A percentile compares a stretch with the other conserved stretches of the same genome.
phyloP scores from a whole-genome alignment of 2,888 invertebrate genomes.

The Theodoxus fluviatilis region DNA sequence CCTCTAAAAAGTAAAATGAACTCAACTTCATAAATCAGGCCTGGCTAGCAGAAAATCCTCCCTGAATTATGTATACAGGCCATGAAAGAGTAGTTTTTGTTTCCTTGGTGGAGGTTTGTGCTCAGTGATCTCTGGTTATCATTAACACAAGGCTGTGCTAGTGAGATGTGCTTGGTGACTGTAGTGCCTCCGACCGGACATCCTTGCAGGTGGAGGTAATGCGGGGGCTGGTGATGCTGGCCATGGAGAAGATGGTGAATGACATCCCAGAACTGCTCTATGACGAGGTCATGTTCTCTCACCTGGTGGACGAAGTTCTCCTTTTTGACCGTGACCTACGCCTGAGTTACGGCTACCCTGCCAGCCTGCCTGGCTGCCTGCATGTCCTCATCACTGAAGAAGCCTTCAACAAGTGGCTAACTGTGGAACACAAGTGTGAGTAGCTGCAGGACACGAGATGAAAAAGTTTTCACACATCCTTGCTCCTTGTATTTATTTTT shows the following conservation, averaged over 20 bases:
- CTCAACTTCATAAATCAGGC: too few relatives aligned
- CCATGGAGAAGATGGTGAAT: conserved; percentile 82
- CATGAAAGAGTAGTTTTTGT: too few relatives aligned
- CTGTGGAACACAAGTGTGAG: conserved; percentile 89
- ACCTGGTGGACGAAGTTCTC: conserved; percentile 88
- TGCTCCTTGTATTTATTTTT: background rate
- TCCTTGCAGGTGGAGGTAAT: conserved; percentile 80
- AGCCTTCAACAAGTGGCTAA: conserved; percentile 84
- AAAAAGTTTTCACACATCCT: background rate
- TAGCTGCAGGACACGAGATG: background rate
- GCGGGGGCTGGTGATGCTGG: conserved; percentile 81
- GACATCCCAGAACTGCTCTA: conserved; percentile 81
- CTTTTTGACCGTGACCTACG: conserved; percentile 87
- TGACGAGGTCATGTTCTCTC: conserved; percentile 86
- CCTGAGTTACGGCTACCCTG: conserved; percentile 73
- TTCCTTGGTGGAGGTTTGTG: too few relatives aligned
- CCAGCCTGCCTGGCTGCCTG: conserved; percentile 78
- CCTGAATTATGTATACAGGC: too few relatives aligned
- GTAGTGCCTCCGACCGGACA: background rate
- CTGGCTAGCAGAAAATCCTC: too few relatives aligned
- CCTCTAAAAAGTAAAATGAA: too few relatives aligned
- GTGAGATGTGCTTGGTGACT: background rate
- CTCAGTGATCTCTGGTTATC: too few relatives aligned
- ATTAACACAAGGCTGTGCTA: background rate
- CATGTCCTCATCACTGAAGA: conserved; percentile 83